phyloP scores from a whole-genome alignment of 2,113 vertebrate genomes.

The Atlantisia rogersi region DNA sequence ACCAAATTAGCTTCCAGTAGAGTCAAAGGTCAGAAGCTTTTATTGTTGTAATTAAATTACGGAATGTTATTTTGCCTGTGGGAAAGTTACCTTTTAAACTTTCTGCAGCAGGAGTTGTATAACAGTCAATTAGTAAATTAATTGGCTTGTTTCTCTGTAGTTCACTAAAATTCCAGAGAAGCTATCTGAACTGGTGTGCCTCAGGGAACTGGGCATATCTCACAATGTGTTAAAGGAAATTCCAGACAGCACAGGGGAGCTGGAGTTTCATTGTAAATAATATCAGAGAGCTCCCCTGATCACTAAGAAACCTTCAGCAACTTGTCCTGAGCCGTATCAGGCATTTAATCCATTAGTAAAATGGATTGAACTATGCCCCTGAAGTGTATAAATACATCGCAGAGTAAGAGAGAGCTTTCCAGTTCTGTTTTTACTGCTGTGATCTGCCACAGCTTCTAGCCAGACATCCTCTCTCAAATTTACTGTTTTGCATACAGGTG shows the following conservation, averaged over 20 bases:
- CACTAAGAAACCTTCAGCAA: conserved; percentile 43
- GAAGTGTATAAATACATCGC: not conserved
- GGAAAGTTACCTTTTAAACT: not conserved
- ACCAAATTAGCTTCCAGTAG: not conserved
- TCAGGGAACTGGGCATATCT: conserved; percentile 70
- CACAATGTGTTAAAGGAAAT: conserved; percentile 66
- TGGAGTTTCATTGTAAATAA: conserved; percentile 62
- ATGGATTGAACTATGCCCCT: not conserved
- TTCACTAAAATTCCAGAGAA: conserved; percentile 69
- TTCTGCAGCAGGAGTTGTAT: not conserved
- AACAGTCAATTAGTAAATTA: not conserved
- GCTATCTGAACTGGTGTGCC: conserved; percentile 47
- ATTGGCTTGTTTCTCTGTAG: conserved; percentile 45
- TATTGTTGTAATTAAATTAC: not conserved
- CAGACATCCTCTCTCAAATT: not conserved
- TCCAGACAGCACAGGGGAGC: conserved; percentile 57
- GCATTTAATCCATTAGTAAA: not conserved
- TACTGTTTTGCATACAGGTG: not conserved
- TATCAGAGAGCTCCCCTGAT: conserved; percentile 51
- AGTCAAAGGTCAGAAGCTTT: not conserved
- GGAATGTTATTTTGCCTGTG: not conserved
- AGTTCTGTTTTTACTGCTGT: not conserved
- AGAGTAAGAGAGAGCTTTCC: not conserved
- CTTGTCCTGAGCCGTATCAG: conserved; percentile 40
- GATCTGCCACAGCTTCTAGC: not conserved